These are phyloP conservation scores for Poecilia latipinna DNA, from an alignment of 2,113 vertebrate species.

Conservation along the genomic window DNA sequence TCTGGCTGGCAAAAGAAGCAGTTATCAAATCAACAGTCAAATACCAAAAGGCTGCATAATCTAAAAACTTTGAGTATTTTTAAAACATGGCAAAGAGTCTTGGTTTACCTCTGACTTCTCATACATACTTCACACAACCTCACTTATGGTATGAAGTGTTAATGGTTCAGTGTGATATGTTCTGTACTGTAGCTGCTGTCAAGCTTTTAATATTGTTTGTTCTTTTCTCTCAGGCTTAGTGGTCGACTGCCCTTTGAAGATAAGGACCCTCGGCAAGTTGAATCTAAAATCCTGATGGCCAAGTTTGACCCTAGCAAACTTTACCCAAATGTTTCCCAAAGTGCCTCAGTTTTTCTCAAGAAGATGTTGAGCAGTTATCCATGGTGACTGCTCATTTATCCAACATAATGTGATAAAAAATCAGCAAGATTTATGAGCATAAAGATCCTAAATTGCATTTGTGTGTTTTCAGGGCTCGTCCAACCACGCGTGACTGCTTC, in stretches of 20 bases:
- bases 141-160: too few relatives aligned
- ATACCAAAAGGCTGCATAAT: too few relatives aligned
- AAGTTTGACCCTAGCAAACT: conserved; percentile 91
- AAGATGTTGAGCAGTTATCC: conserved; percentile 92
- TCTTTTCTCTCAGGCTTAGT: conserved; percentile 84
- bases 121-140: too few relatives aligned
- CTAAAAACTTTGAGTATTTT: too few relatives aligned
- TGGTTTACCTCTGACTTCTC: too few relatives aligned
- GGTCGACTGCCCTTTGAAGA: conserved; percentile 91
- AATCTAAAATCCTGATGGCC: conserved; percentile 88
- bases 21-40: too few relatives aligned
- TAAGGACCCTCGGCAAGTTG: conserved; percentile 82
- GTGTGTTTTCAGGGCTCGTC: conserved; percentile 85
- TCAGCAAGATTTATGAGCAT: too few relatives aligned
- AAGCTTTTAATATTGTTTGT: neutral
- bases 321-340: conserved; percentile 94
- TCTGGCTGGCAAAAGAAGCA: too few relatives aligned
- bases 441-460: neutral
- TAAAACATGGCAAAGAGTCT: too few relatives aligned
- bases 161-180: too few relatives aligned
- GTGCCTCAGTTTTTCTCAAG: conserved; percentile 90
- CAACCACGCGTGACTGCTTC: conserved; percentile 90
- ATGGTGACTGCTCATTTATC: conserved; percentile 81
- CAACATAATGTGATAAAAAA: neutral
- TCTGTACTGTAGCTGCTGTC: too few relatives aligned